Base-by-base conservation (phyloP, 1,140 invertebrate species). In the Cydia splendana region DNA sequence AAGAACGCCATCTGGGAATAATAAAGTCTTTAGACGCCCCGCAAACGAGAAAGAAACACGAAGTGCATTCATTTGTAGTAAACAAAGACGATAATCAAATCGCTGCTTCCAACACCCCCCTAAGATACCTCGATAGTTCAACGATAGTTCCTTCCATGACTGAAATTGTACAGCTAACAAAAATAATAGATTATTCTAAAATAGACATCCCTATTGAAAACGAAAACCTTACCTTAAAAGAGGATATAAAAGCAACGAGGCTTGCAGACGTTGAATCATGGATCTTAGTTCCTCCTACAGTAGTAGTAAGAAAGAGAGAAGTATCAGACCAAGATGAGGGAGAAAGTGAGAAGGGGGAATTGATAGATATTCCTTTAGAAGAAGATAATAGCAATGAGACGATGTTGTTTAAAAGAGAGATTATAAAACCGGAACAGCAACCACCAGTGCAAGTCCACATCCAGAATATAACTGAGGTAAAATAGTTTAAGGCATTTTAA, bases 1-100 rank as follows among this genome's bases (percentile, higher is more conserved):
- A 96, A 93, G 95, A 96, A 83, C 91, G 92, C 67, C 96, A 96
- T 86, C 92, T 96, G 30, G 96, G 96, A 9, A 95, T 96, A 65
- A 92, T 93, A 45, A 92, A 93, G 77, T 92, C 91, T 53, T 76
- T 93, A 80, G 91, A 92, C 74, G 89, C 91, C 65, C 85, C 88
- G 13, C 86, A 88, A 28, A 75, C 88, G 28, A 85, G 91, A 71
- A 92, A 91, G 78, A 93, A 93, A 84, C 91, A 93, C 24, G 91
- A 93, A 34, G 91, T 93, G 3, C 91, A 92, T 80, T 93, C 91
- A 0, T 93, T 93, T 65, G 77, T 87, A 74, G 84, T 91, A 13
- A 91, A 92, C 76, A 88, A 89, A 80, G 86, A 91, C 48, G 85
- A 81, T 34, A 88, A 82, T 38, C 78, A 84, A 74, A 67, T 81